Conservation (phyloP, 2,113 vertebrate genomes). For the Gallinago paraguaiae region DNA sequence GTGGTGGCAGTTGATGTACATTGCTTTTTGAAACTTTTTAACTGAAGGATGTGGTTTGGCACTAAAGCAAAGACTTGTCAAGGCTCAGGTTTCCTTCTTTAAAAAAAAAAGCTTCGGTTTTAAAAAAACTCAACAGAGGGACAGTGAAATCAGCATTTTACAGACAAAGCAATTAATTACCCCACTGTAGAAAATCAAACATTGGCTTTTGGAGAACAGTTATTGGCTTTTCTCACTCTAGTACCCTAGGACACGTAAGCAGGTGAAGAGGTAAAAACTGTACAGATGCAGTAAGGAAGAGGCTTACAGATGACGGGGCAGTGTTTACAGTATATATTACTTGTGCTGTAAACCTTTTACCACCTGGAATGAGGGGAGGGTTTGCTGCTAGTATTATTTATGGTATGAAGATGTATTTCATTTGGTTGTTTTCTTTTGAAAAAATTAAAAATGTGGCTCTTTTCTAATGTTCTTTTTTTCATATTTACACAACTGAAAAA, state of each 20-base stretch:
- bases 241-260: not conserved
- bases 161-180: not conserved
- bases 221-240: not conserved
- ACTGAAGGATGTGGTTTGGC: constrained; percentile 1
- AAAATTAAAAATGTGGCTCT: constrained; percentile 70
- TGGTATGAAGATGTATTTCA: constrained; percentile 74
- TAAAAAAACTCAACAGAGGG: too few species aligned
- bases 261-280: not conserved
- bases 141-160: not conserved
- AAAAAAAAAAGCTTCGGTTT: not conserved
- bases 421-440: constrained; percentile 69
- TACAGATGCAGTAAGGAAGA: not conserved
- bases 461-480: not conserved
- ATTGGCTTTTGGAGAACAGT: not conserved
- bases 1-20: not conserved
- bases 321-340: not conserved
- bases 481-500: not conserved
- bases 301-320: not conserved
- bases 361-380: constrained; percentile 32
- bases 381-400: constrained; percentile 82
- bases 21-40: not conserved
- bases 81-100: not conserved
- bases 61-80: not conserved
- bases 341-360: constrained; percentile 28
- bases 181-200: not conserved